Base-by-base conservation (phyloP, 2,113 vertebrate genomes). In the Opisthocomus hoazin region DNA sequence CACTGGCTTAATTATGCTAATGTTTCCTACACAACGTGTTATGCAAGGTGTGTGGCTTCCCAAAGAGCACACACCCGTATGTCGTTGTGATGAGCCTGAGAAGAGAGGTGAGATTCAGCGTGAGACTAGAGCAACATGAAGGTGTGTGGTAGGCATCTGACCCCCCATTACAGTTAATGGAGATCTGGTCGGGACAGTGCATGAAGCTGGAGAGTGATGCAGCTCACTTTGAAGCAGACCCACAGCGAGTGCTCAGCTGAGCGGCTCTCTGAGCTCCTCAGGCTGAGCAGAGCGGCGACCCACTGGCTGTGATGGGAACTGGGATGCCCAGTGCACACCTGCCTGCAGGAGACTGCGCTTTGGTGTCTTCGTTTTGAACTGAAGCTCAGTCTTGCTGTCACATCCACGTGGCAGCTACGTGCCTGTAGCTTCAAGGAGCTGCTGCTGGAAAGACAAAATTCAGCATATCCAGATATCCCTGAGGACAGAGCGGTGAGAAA, bases 401-500 rank as follows among this genome's bases (percentile, higher is more conserved):
- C 34, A 64, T 23, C 39, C 24, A n/a, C 0, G 0, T 81, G 57
- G 34, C 57, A 60, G 70, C 63, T 70, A 8, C 1, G 0, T 65
- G 63, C 26, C 26, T 65, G 30, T 58, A 76, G 15, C 12, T 90
- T 26, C 29, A 48, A 69, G 30, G 41, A 68, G 15, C 46, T 81
- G 36, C 54, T 51, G 36, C 34, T 69, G 61, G 48, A 75, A 61
- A 43, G 50, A 39, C 34, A 75, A 81, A 85, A 85, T 36, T 65
- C 45, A 34, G 12, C 0, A 0, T 70, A 18, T 85, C 39, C 19
- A 24, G 56, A 32, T 66, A 30, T 51, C 22, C 53, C 45, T 69
- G 39, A n/a, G 45, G 36, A 30, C 39, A 57, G 53, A 84, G 74
- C 0, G 9, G 5, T 2, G 21, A 58, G 15, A 32, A 71, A 21